Base-by-base conservation (phyloP, 2,888 invertebrate species). In the Hydrotaea diabolus region DNA sequence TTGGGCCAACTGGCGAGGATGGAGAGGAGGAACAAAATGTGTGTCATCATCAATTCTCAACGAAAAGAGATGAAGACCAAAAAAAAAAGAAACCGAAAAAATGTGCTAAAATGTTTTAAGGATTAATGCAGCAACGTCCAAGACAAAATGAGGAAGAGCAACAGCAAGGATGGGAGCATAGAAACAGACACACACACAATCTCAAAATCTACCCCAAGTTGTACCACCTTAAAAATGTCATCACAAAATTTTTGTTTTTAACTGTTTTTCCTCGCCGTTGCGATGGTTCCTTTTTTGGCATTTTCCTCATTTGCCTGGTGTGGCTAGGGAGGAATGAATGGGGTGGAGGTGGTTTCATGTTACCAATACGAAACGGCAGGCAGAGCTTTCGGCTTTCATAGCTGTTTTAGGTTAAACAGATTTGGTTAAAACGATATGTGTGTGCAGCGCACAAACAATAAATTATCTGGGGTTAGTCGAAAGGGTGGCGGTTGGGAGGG, bases 391-490 rank as follows among this genome's bases (percentile, higher is more conserved):
- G 19, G 17, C 64, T 39, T 57, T 57, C 39, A 39, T 77, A 64
- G 72, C 77, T 80, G 75, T 75, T 80, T 75, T 78, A 55, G 74
- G 64, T 77, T 72, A 74, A 75, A 84, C 55, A 49, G 75, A 80
- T 84, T 84, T 84, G 55, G 64, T 80, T 84, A 80, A 80, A 80
- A 74, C 74, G 77, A 84, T 84, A 84, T 78, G 74, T 31, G 31
- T 31, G 31, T 78, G 74, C 69, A 75, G 19, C 31, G 19, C 31
- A 26, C 64, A 62, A 80, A 75, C 59, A 80, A 46, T 80, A 77
- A 78, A 75, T 78, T 80, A 72, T 64, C 72, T 21, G 73, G 49
- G 23, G 74, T 77, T 76, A 66, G 57, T 15, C n/a, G n/a, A n/a
- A n/a, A n/a, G n/a, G n/a, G n/a, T n/a, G n/a, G n/a, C n/a, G n/a